Evolutionary conservation across 2,888 invertebrate species (phyloP), one percentile per base, ranked within the genome.

Genomic region (Hololepta plana): DNA sequence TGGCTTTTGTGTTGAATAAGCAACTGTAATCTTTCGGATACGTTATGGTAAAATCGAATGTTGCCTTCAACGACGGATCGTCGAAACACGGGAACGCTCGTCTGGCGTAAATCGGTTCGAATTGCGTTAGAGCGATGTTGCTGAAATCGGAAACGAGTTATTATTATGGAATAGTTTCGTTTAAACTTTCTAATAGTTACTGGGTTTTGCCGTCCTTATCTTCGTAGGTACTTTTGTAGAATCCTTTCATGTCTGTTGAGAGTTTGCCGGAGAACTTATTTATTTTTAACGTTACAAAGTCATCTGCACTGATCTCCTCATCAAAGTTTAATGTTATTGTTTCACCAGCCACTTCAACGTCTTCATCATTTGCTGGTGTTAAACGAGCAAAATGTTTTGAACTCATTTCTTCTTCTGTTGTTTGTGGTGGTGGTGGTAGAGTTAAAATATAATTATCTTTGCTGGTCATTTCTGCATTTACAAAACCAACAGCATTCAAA

Each of bases 41-140:
- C 20, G 51, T 51, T 20, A 62, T 53, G 0, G 48, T 53, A 14
- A 66, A 54, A 0, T 42, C 39, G 12, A 62, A 57, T 0, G 35
- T 43, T 0, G 62, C 47, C 5, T 50, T 41, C 30, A 50, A 53
- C 0, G 48, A 46, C 0, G 61, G 72, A 35, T 75, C 74, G 41
- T 82, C 82, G 39, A 81, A 80, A 39, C 76, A 72, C 12, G 82
- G 82, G 47, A 84, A 80, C 0, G 72, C 80, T 36, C 57, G 58
- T 11, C 79, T 64, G 1, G 74, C 74, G 30, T 69, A 53, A 2
- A 68, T 64, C 1, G 72, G 60, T 51, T 76, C 62, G 43, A 77
- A 74, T 40, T 77, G 75, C 1, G 77, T 77, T 1, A 72, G 60
- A 1, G 67, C 72, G 10, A 57, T 35, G 15, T 23, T 56, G 45